Conservation (phyloP, 2,113 vertebrate species). For the Sander lucioperca region DNA sequence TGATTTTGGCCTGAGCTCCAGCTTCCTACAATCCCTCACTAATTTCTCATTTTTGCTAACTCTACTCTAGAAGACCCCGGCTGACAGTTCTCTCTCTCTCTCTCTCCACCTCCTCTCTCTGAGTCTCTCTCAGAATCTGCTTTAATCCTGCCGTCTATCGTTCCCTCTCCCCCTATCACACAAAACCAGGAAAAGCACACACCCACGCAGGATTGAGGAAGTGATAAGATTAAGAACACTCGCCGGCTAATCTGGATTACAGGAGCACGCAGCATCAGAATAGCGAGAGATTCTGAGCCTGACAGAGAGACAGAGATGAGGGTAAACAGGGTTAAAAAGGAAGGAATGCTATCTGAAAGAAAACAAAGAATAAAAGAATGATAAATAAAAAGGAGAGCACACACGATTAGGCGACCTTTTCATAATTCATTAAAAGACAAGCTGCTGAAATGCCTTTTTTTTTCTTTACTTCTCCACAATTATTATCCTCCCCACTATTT, state of each 20-base stretch:
- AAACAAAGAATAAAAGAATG: slow-evolving; percentile 23
- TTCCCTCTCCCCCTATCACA: slow-evolving; percentile 60
- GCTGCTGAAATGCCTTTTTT: slow-evolving; percentile 43
- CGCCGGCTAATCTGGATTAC: slow-evolving; percentile 86
- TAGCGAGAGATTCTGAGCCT: slow-evolving; percentile 69
- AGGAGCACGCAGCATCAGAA: slow-evolving; percentile 78
- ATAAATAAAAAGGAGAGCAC: slow-evolving; percentile 33
- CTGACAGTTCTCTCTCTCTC: slow-evolving; percentile 45
- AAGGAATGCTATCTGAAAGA: slow-evolving; percentile 25
- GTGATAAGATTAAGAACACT: slow-evolving; percentile 85
- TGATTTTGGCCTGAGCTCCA: slow-evolving; percentile 23
- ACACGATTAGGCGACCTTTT: slow-evolving; percentile 63
- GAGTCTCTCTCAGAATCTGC: slow-evolving; percentile 62
- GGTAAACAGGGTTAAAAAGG: slow-evolving; percentile 14
- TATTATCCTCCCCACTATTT: slow-evolving; percentile 17
- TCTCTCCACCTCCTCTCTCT: not conserved
- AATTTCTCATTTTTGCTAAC: slow-evolving; percentile 38
- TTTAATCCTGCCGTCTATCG: slow-evolving; percentile 70
- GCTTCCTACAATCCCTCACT: slow-evolving; percentile 24
- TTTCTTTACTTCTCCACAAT: not conserved
- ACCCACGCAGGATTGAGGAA: slow-evolving; percentile 79
- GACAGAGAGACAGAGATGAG: slow-evolving; percentile 45
- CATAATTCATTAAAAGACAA: slow-evolving; percentile 65
- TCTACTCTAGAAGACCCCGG: slow-evolving; percentile 30
- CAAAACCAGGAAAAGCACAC: slow-evolving; percentile 81